A percentile compares a stretch with the other conserved stretches of the same genome.
Conservation (phyloP, 1,140 invertebrate genomes). For the Heliconius eleuchia region DNA sequence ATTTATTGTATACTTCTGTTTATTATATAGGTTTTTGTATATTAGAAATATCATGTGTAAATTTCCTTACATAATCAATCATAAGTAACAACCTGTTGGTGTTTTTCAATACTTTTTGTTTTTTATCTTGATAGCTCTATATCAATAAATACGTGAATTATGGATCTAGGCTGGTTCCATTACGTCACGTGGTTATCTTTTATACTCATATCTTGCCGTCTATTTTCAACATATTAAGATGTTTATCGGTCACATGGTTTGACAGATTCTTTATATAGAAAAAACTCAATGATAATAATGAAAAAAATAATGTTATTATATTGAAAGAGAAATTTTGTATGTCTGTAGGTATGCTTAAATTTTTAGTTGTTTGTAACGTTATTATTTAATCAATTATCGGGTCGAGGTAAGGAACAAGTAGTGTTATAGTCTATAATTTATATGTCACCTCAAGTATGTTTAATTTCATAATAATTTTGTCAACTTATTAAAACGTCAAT, state of each 20-base stretch:
- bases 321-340: background rate
- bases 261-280: background rate
- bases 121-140: slow-evolving; percentile 3
- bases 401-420: too few relatives aligned
- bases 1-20: too few relatives aligned
- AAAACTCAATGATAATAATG: background rate
- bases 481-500: too few relatives aligned
- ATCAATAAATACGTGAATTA: background rate
- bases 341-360: background rate
- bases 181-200: background rate
- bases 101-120: background rate
- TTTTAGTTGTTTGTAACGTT: too few relatives aligned
- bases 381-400: too few relatives aligned
- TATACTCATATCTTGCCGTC: background rate
- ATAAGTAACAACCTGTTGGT: background rate
- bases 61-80: background rate
- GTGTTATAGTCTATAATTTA: too few relatives aligned
- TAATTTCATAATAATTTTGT: too few relatives aligned
- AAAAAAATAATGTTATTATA: background rate
- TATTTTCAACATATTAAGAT: background rate
- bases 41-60: background rate
- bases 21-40: too few relatives aligned
- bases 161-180: background rate
- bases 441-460: too few relatives aligned
- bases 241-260: background rate